Evolutionary conservation across 2,888 invertebrate genomes (phyloP).

Genomic region (Chymomyza amoena): DNA sequence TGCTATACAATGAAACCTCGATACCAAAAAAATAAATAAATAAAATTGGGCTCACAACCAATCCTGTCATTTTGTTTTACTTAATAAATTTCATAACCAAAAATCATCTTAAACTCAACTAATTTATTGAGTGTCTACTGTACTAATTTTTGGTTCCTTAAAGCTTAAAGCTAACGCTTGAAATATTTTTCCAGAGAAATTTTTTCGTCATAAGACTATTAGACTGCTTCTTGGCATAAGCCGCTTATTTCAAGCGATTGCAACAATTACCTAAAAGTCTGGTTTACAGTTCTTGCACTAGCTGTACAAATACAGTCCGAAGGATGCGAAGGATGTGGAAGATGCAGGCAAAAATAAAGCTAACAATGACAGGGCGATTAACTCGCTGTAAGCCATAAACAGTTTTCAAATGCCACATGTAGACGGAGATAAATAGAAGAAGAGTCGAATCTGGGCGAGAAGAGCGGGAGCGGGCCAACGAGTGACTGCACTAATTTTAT

Average conservation of each 20-base stretch:
- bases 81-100: too few species aligned
- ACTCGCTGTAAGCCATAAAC: constrained; percentile 70
- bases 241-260: constrained; percentile 51
- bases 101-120: too few species aligned
- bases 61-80: too few species aligned
- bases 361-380: constrained; percentile 68
- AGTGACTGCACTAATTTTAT: constrained; percentile 60
- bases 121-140: background rate
- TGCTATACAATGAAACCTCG: too few species aligned
- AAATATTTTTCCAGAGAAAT: too few species aligned
- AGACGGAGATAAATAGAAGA: background rate
- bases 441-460: background rate
- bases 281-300: constrained; percentile 28
- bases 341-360: constrained; percentile 42
- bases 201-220: background rate
- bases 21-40: too few species aligned
- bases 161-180: background rate
- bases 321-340: constrained; percentile 22
- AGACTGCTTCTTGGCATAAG: constrained; percentile 34
- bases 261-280: constrained; percentile 35
- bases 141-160: background rate
- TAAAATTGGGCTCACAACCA: too few species aligned
- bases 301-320: too few species aligned
- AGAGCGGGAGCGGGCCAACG: background rate
- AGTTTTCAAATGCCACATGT: constrained; percentile 29